Conservation (phyloP, 2,797 vertebrate genomes). For the Rhinogobio ventralis region DNA sequence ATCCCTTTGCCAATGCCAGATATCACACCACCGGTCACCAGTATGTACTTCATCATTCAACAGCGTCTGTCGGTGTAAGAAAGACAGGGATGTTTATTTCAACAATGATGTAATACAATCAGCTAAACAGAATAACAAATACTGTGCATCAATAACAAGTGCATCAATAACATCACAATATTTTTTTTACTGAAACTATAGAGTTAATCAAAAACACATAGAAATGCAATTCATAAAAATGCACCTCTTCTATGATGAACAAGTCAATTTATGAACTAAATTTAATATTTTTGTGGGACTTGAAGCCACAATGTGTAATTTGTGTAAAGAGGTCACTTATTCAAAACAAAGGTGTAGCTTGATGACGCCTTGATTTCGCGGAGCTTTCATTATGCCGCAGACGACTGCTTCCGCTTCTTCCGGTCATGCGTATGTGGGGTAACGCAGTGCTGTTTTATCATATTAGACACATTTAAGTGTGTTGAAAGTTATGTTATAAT, state of each 20-base stretch:
- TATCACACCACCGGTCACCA: conserved; percentile 97
- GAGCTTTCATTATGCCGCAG: no score
- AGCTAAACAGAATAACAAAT: neutral
- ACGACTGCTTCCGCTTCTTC: no score
- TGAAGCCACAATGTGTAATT: no score
- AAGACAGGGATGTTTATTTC: neutral
- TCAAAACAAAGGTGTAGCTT: no score
- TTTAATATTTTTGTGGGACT: neutral
- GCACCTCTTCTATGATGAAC: neutral
- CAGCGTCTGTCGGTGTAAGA: neutral
- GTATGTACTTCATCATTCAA: conserved; percentile 91
- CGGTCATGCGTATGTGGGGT: no score
- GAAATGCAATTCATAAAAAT: neutral
- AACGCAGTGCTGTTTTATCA: no score
- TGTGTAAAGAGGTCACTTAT: no score
- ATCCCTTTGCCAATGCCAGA: conserved; percentile 98
- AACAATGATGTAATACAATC: neutral
- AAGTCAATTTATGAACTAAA: neutral
- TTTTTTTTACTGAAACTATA: neutral
- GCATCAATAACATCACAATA: neutral
- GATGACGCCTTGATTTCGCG: no score
- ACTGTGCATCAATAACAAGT: neutral
- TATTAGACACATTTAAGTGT: no score
- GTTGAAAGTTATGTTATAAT: no score
- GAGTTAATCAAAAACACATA: neutral